phyloP scores from a whole-genome alignment of 2,797 vertebrate genomes.

The Sternotherus odoratus region DNA sequence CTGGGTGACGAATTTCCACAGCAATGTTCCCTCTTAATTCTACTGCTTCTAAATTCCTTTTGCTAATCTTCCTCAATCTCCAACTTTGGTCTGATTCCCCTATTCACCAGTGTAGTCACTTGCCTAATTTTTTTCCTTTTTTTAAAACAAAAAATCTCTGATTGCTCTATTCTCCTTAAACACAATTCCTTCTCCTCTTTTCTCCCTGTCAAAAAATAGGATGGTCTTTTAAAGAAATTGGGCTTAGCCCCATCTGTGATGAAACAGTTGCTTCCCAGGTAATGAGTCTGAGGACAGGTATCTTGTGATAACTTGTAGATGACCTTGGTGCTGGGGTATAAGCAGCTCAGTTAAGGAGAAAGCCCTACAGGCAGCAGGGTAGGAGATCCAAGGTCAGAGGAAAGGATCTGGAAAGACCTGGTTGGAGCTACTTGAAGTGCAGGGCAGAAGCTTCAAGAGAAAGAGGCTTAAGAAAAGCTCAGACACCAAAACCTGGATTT shows the following conservation, averaged over 20 bases:
- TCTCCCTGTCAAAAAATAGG: background rate
- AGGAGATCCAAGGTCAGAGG: background rate
- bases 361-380: fast-evolving
- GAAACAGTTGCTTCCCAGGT: background rate
- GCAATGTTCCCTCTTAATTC: background rate
- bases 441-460: background rate
- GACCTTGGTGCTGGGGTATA: background rate
- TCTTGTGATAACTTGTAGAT: background rate
- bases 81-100: constrained; percentile 11
- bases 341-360: background rate
- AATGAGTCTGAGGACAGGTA: background rate
- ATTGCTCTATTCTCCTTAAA: constrained; percentile 14
- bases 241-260: background rate
- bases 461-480: background rate
- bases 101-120: constrained; percentile 38
- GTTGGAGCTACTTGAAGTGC: background rate
- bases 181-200: background rate
- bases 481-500: background rate
- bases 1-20: background rate
- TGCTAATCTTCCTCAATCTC: background rate
- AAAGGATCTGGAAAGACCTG: background rate
- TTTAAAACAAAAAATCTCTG: background rate
- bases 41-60: background rate
- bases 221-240: background rate
- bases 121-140: constrained; percentile 1